Base-by-base conservation (phyloP, 2,113 vertebrate species). In the Paradisaea rubra region DNA sequence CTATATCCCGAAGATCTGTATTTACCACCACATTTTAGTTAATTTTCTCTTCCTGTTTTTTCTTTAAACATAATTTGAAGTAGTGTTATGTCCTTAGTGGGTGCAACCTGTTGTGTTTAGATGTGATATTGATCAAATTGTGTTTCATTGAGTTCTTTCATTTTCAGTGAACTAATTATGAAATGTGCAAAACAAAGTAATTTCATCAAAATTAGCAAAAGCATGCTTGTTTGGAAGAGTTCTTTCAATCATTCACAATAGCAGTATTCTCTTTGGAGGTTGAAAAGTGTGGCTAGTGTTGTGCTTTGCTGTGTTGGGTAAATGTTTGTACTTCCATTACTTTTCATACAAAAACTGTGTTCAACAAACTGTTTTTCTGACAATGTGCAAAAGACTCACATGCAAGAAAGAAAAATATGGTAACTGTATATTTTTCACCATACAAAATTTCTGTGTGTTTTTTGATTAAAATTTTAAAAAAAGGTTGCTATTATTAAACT, bases 371-470 rank as follows among this genome's bases (percentile, higher is more conserved):
- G 28, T 47, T 56, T 81, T 45, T 33, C 15, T 68, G 15, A 63
- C 13, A 50, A 11, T 31, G 1, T 65, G 30, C 0, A 1, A 65
- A 66, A 61, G 7, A 54, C 30, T 50, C 9, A 13, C 2, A 4
- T n/a, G 2, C 2, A 31, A 56, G 52, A 81, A 53, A 50, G 10
- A 78, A 47, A 50, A 53, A 53, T 12, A 2, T 24, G 2, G 2
- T 16, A 69, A 42, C 7, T 44, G 1, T 3, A 41, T 68, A 7
- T 57, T 92, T 73, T 86, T 78, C 9, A 41, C 5, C 8, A 16
- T 23, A 30, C 1, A 70, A 16, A 57, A 78, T 61, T 70, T 80
- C 12, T n/a, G 3, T 27, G 6, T 47, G 16, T 0, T 72, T 86
- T 50, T 56, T 53, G 19, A 78, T 33, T 44, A 17, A 73, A 66